Evolutionary conservation across 2,888 invertebrate genomes (phyloP).

Genomic region (Brenthis hecate): DNA sequence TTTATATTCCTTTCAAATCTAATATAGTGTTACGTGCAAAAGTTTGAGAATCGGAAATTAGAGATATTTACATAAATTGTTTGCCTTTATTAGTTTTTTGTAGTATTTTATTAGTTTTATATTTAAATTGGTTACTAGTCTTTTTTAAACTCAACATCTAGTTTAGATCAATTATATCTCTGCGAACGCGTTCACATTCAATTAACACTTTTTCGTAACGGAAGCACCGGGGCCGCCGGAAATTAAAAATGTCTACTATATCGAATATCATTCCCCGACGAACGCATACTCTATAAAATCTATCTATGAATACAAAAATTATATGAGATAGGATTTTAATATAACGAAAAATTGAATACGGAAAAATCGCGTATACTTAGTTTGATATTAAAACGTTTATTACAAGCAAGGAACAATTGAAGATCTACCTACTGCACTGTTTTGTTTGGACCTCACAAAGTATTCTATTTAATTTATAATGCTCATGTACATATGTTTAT

Average conservation of each 20-base stretch:
- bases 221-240: conserved; percentile 68
- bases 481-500: not conserved
- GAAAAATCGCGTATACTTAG: not conserved
- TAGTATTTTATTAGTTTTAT: not conserved
- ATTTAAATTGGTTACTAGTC: not conserved
- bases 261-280: conserved; percentile 40
- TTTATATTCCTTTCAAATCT: too few relatives aligned
- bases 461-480: not conserved
- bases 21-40: too few relatives aligned
- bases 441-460: not conserved
- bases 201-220: conserved; percentile 75
- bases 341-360: not conserved
- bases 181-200: conserved; percentile 60
- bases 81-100: not conserved
- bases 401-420: too few relatives aligned
- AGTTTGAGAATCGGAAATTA: too few relatives aligned
- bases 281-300: conserved; percentile 40
- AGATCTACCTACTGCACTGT: too few relatives aligned
- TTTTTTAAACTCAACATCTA: conserved; percentile 17
- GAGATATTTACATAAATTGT: not conserved
- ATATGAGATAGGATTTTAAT: not conserved
- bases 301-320: conserved; percentile 20
- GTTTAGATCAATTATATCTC: conserved; percentile 44
- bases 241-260: conserved; percentile 74
- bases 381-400: not conserved